These are phyloP conservation scores for Anthonomus grandis DNA, from an alignment of 1,140 invertebrate species.

Conservation along the genomic window DNA sequence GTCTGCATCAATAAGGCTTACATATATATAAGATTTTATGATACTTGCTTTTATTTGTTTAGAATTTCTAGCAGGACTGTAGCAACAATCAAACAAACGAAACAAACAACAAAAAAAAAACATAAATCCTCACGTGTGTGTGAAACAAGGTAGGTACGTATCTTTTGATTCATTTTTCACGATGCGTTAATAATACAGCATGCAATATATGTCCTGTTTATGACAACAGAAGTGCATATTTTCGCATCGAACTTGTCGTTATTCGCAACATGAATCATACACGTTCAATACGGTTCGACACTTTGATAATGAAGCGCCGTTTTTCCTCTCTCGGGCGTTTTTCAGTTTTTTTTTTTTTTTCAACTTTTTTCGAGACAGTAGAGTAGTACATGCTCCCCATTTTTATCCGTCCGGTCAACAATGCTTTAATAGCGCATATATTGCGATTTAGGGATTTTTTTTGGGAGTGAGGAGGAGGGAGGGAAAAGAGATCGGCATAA, in stretches of 20 bases:
- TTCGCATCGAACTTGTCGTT: slow-evolving; percentile 48
- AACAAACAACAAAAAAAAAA: not conserved
- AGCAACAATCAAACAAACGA: too few relatives aligned
- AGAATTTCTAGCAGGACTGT: too few relatives aligned
- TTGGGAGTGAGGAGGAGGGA: not conserved
- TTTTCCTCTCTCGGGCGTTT: slow-evolving; percentile 1
- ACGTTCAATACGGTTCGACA: slow-evolving; percentile 48
- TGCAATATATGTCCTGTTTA: slow-evolving; percentile 48
- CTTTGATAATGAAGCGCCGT: slow-evolving; percentile 46
- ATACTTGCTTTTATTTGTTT: too few relatives aligned
- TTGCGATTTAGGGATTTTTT: not conserved
- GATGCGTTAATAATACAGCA: slow-evolving; percentile 45
- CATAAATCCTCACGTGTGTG: not conserved
- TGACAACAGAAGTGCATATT: slow-evolving; percentile 48
- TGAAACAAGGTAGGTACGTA: not conserved
- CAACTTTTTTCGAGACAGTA: slow-evolving; percentile 17
- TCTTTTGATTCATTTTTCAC: slow-evolving; percentile 46
- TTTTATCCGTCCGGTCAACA: slow-evolving; percentile 29
- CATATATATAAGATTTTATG: too few relatives aligned
- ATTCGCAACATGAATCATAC: slow-evolving; percentile 42
- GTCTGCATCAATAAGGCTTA: too few relatives aligned
- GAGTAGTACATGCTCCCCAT: slow-evolving; percentile 34
- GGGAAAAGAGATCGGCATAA: slow-evolving; percentile 1
- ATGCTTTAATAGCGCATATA: slow-evolving; percentile 6
- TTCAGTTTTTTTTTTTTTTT: slow-evolving; percentile 29